A percentile compares a stretch with the other conserved stretches of the same genome.
phyloP scores from a whole-genome alignment of 2,797 vertebrate genomes.

The Molossus molossus region DNA sequence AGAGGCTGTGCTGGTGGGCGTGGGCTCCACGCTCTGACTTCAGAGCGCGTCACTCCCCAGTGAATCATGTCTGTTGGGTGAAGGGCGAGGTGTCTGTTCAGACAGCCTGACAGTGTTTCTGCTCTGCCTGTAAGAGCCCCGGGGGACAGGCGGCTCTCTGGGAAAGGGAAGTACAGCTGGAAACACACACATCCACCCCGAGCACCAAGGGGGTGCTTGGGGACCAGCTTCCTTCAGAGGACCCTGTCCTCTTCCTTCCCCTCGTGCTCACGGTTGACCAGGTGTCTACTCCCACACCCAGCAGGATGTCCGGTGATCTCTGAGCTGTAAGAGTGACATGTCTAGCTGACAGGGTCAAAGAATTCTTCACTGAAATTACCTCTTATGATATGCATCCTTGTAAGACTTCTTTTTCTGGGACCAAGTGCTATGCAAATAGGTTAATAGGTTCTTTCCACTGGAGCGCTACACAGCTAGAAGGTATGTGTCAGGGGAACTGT shows the following conservation, averaged over 20 bases:
- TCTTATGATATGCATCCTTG: neutral
- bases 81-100: constrained; percentile 41
- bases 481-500: neutral
- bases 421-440: neutral
- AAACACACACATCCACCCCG: too few relatives aligned
- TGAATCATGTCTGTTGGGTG: constrained; percentile 35
- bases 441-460: neutral
- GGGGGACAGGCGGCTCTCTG: neutral
- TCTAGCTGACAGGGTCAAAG: neutral
- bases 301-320: neutral
- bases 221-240: neutral
- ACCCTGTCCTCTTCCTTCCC: neutral
- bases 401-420: neutral
- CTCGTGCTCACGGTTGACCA: neutral
- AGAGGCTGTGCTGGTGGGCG: constrained; percentile 26
- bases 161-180: neutral
- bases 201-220: neutral
- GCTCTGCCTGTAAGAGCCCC: neutral
- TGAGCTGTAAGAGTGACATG: neutral
- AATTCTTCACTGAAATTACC: neutral
- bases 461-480: neutral
- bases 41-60: neutral
- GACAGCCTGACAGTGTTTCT: neutral
- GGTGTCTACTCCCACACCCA: neutral
- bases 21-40: neutral